These are phyloP conservation scores for Mycalesis mineus DNA, from an alignment of 2,888 invertebrate species.

Conservation along the genomic window DNA sequence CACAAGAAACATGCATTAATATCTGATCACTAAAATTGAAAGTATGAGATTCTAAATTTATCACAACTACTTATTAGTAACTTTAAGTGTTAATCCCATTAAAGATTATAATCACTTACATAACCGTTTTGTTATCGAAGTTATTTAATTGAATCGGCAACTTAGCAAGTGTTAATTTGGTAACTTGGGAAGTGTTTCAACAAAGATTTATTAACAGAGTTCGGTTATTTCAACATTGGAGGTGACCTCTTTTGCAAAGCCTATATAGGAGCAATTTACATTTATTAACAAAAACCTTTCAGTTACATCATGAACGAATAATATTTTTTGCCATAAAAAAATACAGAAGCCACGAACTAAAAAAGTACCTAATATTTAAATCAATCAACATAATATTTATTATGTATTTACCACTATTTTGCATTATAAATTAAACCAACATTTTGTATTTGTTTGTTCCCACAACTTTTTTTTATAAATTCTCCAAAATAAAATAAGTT, in stretches of 20 bases:
- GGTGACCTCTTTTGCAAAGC: constrained; percentile 21
- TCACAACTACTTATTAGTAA: not conserved
- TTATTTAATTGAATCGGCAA: not conserved
- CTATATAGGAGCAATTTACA: constrained; percentile 23
- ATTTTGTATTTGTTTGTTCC: too few species aligned
- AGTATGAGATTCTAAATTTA: not conserved
- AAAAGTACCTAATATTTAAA: too few species aligned
- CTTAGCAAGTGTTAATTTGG: constrained; percentile 1
- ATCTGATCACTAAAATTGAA: too few species aligned
- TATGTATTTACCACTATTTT: too few species aligned
- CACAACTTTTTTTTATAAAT: too few species aligned
- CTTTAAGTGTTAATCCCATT: not conserved
- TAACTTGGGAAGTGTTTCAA: constrained; percentile 18
- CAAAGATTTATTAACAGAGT: constrained; percentile 20
- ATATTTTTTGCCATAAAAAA: too few species aligned
- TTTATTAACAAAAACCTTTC: constrained; percentile 31
- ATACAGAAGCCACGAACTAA: too few species aligned
- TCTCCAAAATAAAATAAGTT: too few species aligned
- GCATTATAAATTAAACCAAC: too few species aligned
- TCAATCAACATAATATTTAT: too few species aligned
- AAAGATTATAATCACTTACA: constrained; percentile 9
- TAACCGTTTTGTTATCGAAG: constrained; percentile 7
- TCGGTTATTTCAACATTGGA: constrained; percentile 26
- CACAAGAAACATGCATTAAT: too few species aligned
- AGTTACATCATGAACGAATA: not conserved